These are phyloP conservation scores for Apodemus speciosus DNA, from an alignment of 2,113 vertebrate species.

Conservation along the genomic window DNA sequence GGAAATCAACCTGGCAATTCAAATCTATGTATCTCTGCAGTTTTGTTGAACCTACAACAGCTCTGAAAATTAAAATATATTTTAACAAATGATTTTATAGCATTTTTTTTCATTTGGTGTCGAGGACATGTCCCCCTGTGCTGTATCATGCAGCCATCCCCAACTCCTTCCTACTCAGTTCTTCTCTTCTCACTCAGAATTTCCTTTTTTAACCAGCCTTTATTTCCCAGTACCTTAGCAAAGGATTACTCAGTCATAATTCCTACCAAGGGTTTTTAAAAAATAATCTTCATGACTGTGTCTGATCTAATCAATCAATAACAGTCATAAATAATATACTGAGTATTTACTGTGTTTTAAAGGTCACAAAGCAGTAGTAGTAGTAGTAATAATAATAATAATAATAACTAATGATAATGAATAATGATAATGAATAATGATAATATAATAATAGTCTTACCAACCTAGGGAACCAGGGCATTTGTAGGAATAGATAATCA, in stretches of 20 bases:
- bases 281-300: constrained; percentile 23
- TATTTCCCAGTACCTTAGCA: constrained; percentile 19
- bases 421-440: neutral
- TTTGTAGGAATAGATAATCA: constrained; percentile 12
- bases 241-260: constrained; percentile 26
- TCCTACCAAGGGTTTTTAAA: constrained; percentile 16
- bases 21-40: neutral
- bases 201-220: neutral
- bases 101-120: neutral
- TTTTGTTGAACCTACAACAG: neutral
- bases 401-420: neutral
- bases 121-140: neutral
- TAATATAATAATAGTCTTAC: neutral
- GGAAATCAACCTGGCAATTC: neutral
- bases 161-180: neutral
- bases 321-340: neutral
- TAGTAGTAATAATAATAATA: neutral
- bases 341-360: neutral
- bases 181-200: neutral
- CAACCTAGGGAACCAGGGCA: neutral
- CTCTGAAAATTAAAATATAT: neutral
- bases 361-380: neutral
- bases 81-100: neutral
- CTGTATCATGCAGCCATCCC: neutral
- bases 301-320: neutral